Percentiles rank a stretch among this genome's conserved stretches.
Evolutionary conservation across 2,113 vertebrate genomes (phyloP).

Genomic region (Phodopus roborovskii): DNA sequence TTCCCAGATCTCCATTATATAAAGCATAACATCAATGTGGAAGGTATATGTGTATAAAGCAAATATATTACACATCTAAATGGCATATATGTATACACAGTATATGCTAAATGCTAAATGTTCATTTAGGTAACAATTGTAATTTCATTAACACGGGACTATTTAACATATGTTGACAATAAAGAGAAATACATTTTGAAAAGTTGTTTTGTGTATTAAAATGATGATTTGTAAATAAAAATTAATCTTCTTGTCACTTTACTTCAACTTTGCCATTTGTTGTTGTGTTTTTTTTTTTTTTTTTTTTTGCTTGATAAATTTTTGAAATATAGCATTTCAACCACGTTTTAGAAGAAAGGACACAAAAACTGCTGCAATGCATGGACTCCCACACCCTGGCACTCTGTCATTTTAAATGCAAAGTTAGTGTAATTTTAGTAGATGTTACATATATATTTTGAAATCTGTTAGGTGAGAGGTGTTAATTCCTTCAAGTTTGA

Average conservation of each 20-base stretch:
- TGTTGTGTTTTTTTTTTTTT: not conserved
- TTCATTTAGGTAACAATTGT: not conserved
- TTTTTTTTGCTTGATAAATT: not conserved
- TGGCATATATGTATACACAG: not conserved
- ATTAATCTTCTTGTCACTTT: not conserved
- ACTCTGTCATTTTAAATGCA: not conserved
- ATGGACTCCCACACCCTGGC: not conserved
- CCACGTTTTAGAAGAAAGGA: not conserved
- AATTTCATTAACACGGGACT: not conserved
- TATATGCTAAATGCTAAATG: not conserved
- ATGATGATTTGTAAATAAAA: constrained; percentile 7
- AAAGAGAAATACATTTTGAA: not conserved
- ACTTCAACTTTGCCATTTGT: not conserved
- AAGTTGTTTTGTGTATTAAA: not conserved
- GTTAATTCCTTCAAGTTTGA: too few species aligned
- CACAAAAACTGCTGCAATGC: not conserved
- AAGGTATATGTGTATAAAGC: not conserved
- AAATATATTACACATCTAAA: not conserved
- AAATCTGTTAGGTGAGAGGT: constrained; percentile 35
- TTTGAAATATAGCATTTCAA: not conserved
- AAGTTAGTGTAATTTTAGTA: not conserved
- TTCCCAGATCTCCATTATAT: not conserved
- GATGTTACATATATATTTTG: not conserved
- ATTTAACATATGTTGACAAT: not conserved
- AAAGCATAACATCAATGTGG: not conserved